These are phyloP conservation scores for Mesitornis unicolor DNA, from an alignment of 2,113 vertebrate species.

Conservation along the genomic window DNA sequence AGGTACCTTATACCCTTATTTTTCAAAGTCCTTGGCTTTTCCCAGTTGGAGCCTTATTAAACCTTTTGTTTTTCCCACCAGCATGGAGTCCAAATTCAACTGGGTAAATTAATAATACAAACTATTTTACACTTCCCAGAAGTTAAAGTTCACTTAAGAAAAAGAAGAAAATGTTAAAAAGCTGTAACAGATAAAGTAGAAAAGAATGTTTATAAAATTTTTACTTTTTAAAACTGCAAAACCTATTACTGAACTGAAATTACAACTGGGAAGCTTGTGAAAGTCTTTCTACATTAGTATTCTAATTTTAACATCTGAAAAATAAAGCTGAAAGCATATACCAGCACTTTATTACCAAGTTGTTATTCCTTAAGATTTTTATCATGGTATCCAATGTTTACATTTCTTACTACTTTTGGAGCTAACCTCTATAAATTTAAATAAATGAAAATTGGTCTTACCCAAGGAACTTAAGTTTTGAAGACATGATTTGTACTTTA, in stretches of 20 bases:
- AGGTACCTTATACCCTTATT: background rate
- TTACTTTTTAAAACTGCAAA: background rate
- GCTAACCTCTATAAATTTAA: constrained; percentile 28
- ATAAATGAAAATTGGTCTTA: background rate
- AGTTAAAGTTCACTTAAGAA: background rate
- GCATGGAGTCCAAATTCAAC: background rate
- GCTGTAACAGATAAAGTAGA: background rate
- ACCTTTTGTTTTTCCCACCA: background rate
- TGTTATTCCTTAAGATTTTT: constrained; percentile 12
- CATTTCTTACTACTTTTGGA: constrained; percentile 55
- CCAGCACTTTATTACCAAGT: constrained; percentile 27
- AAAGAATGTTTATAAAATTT: background rate
- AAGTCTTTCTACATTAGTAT: background rate
- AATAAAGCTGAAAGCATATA: background rate
- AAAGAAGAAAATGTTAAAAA: background rate
- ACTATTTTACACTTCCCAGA: background rate
- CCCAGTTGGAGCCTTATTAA: background rate
- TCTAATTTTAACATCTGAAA: background rate
- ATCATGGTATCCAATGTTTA: constrained; percentile 50
- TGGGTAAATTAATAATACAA: background rate
- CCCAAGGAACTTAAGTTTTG: background rate
- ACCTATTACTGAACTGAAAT: background rate
- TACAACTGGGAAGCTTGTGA: background rate
- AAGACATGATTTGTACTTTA: constrained; percentile 26
- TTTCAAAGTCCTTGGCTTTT: background rate